Percentiles rank a stretch among this genome's conserved stretches.
phyloP scores from a whole-genome alignment of 1,140 invertebrate species.

The Euwallacea fornicatus region DNA sequence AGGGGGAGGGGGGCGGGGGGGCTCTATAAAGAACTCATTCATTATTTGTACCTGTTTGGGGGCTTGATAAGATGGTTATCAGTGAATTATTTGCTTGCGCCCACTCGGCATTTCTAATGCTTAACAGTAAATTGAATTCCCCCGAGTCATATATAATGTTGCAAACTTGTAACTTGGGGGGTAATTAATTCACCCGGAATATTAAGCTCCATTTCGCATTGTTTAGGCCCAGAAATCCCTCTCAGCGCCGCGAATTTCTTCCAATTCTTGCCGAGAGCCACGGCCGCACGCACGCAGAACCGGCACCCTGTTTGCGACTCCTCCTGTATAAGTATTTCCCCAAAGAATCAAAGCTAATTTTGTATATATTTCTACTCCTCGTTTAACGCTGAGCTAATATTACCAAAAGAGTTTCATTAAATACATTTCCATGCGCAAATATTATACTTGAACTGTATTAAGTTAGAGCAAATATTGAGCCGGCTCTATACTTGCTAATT shows the following conservation, averaged over 20 bases:
- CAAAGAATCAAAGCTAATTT: slow-evolving; percentile 32
- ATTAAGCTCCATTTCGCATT: too few relatives aligned
- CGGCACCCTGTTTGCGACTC: slow-evolving; percentile 20
- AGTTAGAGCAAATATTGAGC: slow-evolving; percentile 35
- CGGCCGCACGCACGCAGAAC: slow-evolving; percentile 6
- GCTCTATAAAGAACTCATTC: slow-evolving; percentile 30
- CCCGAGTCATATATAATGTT: not conserved
- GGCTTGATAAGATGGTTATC: slow-evolving; percentile 26
- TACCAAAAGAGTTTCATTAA: slow-evolving; percentile 41
- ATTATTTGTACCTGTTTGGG: slow-evolving; percentile 24
- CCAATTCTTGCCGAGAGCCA: too few relatives aligned
- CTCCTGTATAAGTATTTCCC: slow-evolving; percentile 17
- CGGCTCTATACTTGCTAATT: slow-evolving; percentile 29
- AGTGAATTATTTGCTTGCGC: slow-evolving; percentile 20
- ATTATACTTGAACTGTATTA: slow-evolving; percentile 40
- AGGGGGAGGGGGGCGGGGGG: not conserved
- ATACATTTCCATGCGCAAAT: slow-evolving; percentile 39
- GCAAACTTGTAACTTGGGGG: not conserved
- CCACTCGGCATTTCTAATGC: slow-evolving; percentile 16
- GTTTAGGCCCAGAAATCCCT: too few relatives aligned
- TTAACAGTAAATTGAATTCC: slow-evolving; percentile 9
- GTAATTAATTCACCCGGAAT: too few relatives aligned
- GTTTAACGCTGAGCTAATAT: slow-evolving; percentile 38
- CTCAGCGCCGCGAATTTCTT: too few relatives aligned
- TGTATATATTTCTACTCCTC: slow-evolving; percentile 28